Evolutionary conservation across 2,888 invertebrate species (phyloP).

Genomic region (Ectemnius cavifrons): DNA sequence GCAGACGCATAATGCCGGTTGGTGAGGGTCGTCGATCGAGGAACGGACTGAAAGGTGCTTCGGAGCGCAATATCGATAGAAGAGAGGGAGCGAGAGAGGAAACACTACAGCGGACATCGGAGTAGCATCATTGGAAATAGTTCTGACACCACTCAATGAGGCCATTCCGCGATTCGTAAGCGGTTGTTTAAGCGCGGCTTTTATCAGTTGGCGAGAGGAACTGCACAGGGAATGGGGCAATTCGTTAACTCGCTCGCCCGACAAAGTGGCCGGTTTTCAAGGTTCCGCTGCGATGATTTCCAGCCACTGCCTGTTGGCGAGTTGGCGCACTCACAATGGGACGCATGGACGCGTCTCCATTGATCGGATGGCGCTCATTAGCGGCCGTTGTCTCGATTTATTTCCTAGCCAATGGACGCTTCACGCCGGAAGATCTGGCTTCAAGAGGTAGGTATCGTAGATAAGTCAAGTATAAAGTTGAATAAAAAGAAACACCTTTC

Average conservation of each 20-base stretch:
- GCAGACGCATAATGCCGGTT: background rate
- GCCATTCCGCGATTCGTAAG: slow-evolving; percentile 24
- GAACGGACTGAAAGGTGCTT: background rate
- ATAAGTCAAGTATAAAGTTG: too few species aligned
- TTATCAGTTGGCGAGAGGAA: slow-evolving; percentile 19
- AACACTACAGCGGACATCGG: slow-evolving; percentile 10
- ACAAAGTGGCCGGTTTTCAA: slow-evolving; percentile 29
- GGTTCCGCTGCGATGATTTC: slow-evolving; percentile 27
- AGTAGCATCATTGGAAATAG: slow-evolving; percentile 33
- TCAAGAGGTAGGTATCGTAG: too few species aligned
- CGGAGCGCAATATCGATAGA: background rate
- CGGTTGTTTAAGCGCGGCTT: slow-evolving; percentile 16
- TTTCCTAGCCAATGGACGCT: background rate
- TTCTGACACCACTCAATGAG: slow-evolving; percentile 32
- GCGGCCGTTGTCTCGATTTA: background rate
- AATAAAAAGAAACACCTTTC: slow-evolving; percentile 1
- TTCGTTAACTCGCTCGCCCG: slow-evolving; percentile 40
- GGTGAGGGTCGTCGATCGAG: background rate
- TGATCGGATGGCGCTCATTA: background rate
- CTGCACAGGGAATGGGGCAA: slow-evolving; percentile 14
- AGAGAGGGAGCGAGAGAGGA: slow-evolving; percentile 9
- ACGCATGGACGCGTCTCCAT: too few species aligned
- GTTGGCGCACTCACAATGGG: too few species aligned
- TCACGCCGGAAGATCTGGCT: background rate
- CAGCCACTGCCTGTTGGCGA: slow-evolving; percentile 8